Base-by-base conservation (phyloP, 2,888 invertebrate species). In the Nebria salina region DNA sequence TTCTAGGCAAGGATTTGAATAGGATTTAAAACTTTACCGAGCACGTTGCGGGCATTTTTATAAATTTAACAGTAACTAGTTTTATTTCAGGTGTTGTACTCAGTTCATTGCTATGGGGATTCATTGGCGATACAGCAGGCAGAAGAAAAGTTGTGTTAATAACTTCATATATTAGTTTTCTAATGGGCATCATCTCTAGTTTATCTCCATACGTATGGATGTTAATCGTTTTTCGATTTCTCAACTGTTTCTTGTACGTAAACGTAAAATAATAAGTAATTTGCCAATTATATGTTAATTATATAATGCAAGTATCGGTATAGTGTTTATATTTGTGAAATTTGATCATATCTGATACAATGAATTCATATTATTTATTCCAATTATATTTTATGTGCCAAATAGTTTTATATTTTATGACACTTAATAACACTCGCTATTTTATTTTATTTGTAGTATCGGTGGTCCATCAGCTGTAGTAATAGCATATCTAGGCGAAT, bases 31-130 rank as follows among this genome's bases (percentile, higher is more conserved):
- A 54, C 13, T 11, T 54, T 54, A 54, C 54, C 7, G 54, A 7
- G 11, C 1, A 13, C 13, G 54, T 54, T 20, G 20, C 20, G 54
- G 11, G 7, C 2, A 54, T 11, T 8, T 11, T 8, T 54, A 11
- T 54, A 7, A 8, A 54, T 54, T 54, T 11, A 25, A 70, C 13
- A 11, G 34, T 70, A 11, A 25, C 1, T 34, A 7, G n/a, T 25
- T 70, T 20, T 70, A 25, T 70, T 25, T 87, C 93, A 82, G 94
- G 94, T 4, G 91, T 92, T 84, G 89, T 92, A 70, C 85, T 90
- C 15, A 90, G 91, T 54, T 92, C 92, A 0, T 91, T 92, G 85
- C 86, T 92, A 66, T 92, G 92, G 92, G 93, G 93, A 8, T 91
- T 91, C 84, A 84, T 92, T 11, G 91, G 92, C 0, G 92, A 93